phyloP scores from a whole-genome alignment of 2,113 vertebrate genomes.

The Petaurus breviceps region DNA sequence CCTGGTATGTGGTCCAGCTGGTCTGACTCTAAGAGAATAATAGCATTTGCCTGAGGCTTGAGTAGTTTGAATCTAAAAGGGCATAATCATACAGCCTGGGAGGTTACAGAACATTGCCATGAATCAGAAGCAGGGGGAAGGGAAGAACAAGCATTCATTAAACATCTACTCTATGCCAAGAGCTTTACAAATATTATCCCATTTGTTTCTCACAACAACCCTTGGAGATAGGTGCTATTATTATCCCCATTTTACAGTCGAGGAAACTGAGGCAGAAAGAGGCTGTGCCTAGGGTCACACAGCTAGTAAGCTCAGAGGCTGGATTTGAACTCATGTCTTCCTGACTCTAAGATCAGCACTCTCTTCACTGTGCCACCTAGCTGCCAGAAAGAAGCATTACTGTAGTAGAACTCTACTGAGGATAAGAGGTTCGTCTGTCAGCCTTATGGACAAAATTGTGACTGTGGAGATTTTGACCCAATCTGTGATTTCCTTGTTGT shows the following conservation, averaged over 20 bases:
- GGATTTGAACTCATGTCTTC: not conserved
- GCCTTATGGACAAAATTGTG: not conserved
- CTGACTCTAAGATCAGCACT: not conserved
- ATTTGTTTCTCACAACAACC: not conserved
- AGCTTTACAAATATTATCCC: not conserved
- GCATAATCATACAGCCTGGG: not conserved
- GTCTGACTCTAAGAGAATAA: not conserved
- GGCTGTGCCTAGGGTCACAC: not conserved
- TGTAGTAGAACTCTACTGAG: not conserved
- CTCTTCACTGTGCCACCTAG: not conserved
- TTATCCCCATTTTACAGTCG: not conserved
- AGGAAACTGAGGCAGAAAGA: not conserved
- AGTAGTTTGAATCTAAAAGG: not conserved
- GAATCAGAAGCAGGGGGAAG: not conserved
- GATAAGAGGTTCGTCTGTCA: not conserved
- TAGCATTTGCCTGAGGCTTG: slow-evolving; percentile 1
- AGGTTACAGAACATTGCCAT: not conserved
- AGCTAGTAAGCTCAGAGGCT: not conserved
- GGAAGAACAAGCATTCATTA: not conserved
- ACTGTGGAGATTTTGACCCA: not conserved
- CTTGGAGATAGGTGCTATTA: not conserved
- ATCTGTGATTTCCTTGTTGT: not conserved
- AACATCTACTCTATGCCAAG: not conserved
- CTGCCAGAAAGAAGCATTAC: not conserved
- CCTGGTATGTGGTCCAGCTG: not conserved